These are phyloP conservation scores for Peromyscus attwateri DNA, from an alignment of 2,797 vertebrate genomes.

Conservation along the genomic window DNA sequence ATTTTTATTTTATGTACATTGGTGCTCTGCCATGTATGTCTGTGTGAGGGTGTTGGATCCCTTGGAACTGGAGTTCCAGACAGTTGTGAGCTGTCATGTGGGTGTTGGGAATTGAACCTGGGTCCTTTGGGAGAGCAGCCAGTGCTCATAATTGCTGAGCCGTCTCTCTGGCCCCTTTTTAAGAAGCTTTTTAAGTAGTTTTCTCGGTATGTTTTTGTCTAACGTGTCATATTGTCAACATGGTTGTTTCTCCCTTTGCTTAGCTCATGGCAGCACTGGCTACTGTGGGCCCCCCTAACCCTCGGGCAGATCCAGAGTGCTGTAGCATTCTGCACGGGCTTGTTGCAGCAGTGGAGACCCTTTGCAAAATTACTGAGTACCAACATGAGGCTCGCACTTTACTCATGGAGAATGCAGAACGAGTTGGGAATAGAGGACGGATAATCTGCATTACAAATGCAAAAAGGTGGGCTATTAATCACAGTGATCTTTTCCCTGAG, in stretches of 20 bases:
- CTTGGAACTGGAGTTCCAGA: not conserved
- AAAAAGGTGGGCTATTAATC: conserved; percentile 92
- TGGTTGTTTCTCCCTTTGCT: not conserved
- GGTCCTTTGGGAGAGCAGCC: not conserved
- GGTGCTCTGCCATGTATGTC: not conserved
- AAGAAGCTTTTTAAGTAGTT: not conserved
- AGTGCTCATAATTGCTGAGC: not conserved
- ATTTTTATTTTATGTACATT: not conserved
- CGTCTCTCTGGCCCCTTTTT: not conserved
- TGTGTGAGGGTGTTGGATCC: not conserved
- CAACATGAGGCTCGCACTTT: conserved; percentile 95
- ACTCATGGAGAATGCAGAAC: conserved; percentile 96
- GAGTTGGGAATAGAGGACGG: conserved; percentile 96
- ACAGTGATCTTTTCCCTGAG: not conserved
- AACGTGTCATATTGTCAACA: not conserved
- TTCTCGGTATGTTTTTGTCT: conserved; percentile 46
- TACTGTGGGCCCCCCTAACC: conserved; percentile 97
- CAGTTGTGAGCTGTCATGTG: not conserved
- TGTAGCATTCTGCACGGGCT: conserved; percentile 98
- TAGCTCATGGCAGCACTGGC: conserved; percentile 97
- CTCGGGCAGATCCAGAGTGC: conserved; percentile 96
- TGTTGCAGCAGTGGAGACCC: conserved; percentile 95
- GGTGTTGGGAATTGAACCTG: not conserved
- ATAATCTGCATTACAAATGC: conserved; percentile 99
- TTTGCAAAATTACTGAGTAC: conserved; percentile 97